Conservation (phyloP, 1,140 invertebrate species). For the Vanessa tameamea region DNA sequence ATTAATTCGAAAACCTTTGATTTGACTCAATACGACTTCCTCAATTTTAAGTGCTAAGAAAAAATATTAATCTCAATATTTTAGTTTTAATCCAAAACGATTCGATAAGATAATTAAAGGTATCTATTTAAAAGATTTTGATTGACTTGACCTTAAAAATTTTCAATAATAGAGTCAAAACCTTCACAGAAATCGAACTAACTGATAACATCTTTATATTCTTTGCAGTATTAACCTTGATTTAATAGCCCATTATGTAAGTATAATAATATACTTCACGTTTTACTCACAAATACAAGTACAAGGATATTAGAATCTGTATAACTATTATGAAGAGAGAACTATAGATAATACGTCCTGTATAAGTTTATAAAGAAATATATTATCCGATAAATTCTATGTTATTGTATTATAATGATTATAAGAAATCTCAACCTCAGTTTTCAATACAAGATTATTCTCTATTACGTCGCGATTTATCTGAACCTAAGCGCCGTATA, state of each 20-base stretch:
- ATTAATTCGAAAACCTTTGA: neutral
- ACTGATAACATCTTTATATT: slow-evolving; percentile 34
- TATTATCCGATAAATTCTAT: neutral
- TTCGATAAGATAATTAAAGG: too few species aligned
- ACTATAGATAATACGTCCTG: neutral
- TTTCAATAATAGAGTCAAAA: slow-evolving; percentile 30
- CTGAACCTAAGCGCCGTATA: too few species aligned
- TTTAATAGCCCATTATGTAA: slow-evolving; percentile 38
- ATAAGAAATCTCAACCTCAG: neutral
- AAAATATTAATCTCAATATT: too few species aligned
- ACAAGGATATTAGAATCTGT: slow-evolving; percentile 8
- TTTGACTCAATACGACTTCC: too few species aligned
- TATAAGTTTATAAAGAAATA: neutral
- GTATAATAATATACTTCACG: slow-evolving; percentile 28
- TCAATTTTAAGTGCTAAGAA: neutral
- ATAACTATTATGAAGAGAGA: neutral
- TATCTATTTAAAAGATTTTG: too few species aligned
- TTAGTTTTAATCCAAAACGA: too few species aligned
- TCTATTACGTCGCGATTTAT: too few species aligned
- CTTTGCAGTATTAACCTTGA: slow-evolving; percentile 33
- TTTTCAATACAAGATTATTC: neutral
- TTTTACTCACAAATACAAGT: slow-evolving; percentile 23
- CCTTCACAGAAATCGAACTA: slow-evolving; percentile 30
- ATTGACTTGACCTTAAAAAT: slow-evolving; percentile 19
- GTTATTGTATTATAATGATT: neutral